A percentile compares a stretch with the other conserved stretches of the same genome.
These are phyloP conservation scores for Microplitis deprimator DNA, from an alignment of 2,888 invertebrate species.

Conservation along the genomic window DNA sequence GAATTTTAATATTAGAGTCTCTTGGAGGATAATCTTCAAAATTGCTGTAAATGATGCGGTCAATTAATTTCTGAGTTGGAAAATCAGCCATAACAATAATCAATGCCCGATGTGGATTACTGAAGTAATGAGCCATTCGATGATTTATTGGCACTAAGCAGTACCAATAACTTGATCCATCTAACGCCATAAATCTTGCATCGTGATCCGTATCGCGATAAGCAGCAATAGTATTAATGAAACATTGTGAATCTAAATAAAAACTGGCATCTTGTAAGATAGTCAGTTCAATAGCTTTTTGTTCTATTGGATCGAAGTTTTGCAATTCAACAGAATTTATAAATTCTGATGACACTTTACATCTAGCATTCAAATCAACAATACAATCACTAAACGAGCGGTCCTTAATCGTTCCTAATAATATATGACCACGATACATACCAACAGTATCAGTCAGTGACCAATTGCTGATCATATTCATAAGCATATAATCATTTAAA, in stretches of 20 bases:
- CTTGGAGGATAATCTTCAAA: background rate
- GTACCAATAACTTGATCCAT: background rate
- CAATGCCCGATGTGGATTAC: background rate
- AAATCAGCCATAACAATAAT: background rate
- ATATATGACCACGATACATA: background rate
- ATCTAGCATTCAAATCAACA: background rate
- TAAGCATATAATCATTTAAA: background rate
- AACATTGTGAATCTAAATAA: too few relatives aligned
- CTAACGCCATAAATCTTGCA: background rate
- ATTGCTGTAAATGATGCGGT: background rate
- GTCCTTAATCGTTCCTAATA: background rate
- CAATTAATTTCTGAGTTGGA: background rate
- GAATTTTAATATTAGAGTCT: background rate
- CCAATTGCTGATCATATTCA: background rate
- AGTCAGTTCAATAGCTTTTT: too few relatives aligned
- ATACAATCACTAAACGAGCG: background rate
- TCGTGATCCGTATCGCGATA: background rate
- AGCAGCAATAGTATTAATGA: background rate
- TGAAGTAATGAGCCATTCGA: background rate
- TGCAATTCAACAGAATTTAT: too few relatives aligned
- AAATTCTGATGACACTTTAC: too few relatives aligned
- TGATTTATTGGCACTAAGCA: background rate
- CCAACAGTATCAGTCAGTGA: background rate
- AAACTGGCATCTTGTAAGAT: too few relatives aligned
- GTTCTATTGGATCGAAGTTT: too few relatives aligned